Evolutionary conservation across 1,140 invertebrate genomes (phyloP), one percentile per base, ranked within the genome.

Genomic region (Atta cephalotes): DNA sequence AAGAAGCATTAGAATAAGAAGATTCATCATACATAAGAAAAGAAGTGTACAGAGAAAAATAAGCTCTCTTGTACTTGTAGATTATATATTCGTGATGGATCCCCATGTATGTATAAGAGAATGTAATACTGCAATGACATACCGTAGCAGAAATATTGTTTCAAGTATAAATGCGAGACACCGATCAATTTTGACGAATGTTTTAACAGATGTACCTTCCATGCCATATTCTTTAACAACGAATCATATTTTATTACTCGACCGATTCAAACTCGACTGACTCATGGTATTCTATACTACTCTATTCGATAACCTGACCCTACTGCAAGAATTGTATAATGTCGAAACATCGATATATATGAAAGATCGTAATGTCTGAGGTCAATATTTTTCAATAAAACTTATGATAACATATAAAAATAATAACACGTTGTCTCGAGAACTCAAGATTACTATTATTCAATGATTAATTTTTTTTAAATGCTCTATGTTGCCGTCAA

Each of bases 51-150:
- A 49, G 70, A 80, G 66, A 70, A 49, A 1, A 49, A 87, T 53
- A 18, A 86, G 12, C 28, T 65, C 78, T 91, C 65, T 89, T 92
- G 91, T 91, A 85, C 71, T 79, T 66, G 78, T 77, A 86, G 56
- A 85, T 81, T 87, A 85, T 60, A 78, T 45, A 45, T 45, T 7
- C 78, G 87, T 89, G 53, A 80, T 79, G 82, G 66, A 87, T 87
- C 81, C 63, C 91, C 25, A 25, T 25, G 28, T 25, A 68, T 92
- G 90, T 91, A 89, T 82, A 72, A 88, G 45, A 81, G 87, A 91
- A 91, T 89, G 90, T 93, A 92, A 93, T 89, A 68, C 71, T 82
- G 87, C 76, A 93, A 93, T 93, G 93, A 94, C 90, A 92, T 77
- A 93, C 93, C 90, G 92, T 80, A 82, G 66, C 21, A 65, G 88